Evolutionary conservation across 2,888 invertebrate genomes (phyloP).

Genomic region (Saturnia japonica): DNA sequence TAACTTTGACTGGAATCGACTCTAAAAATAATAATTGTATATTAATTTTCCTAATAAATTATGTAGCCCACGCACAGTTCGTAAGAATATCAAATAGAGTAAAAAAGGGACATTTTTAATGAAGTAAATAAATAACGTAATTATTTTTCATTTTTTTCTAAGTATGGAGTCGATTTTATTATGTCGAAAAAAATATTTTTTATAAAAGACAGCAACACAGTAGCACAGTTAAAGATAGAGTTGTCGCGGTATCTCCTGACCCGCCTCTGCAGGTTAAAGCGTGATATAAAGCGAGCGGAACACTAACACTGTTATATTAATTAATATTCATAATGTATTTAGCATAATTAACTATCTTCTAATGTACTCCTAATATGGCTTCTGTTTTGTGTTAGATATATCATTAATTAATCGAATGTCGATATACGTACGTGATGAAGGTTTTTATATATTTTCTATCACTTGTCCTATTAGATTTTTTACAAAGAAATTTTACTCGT

Average conservation of each 20-base stretch:
- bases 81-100: too few species aligned
- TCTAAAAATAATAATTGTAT: too few species aligned
- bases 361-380: constrained; percentile 7
- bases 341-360: constrained; percentile 15
- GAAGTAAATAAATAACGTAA: too few species aligned
- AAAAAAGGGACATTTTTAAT: too few species aligned
- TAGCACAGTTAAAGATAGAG: background rate
- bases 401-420: background rate
- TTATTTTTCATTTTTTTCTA: too few species aligned
- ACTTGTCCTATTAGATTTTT: background rate
- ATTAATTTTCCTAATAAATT: too few species aligned
- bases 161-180: too few species aligned
- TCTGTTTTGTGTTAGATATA: constrained; percentile 5
- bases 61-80: too few species aligned
- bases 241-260: background rate
- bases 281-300: background rate
- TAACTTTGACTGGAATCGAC: too few species aligned
- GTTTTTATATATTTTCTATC: background rate
- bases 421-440: background rate
- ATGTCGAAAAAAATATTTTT: too few species aligned
- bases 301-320: constrained; percentile 13
- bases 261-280: background rate
- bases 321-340: constrained; percentile 11
- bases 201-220: background rate
- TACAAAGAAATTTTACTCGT: background rate